These are phyloP conservation scores for Virgularia gustaviana DNA, from an alignment of 92 coral and sea anemone species.

Conservation along the genomic window DNA sequence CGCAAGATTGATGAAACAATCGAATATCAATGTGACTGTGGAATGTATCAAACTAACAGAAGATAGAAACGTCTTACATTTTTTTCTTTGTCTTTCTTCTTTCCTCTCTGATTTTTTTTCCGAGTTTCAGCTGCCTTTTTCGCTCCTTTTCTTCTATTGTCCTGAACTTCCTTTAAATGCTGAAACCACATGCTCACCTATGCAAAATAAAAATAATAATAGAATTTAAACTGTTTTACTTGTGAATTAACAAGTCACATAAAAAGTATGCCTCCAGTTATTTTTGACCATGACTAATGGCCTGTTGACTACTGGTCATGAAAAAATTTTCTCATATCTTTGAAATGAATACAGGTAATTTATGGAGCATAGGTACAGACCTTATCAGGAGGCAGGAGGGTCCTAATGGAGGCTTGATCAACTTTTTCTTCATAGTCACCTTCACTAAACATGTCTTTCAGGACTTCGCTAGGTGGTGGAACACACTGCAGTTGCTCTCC, in stretches of 20 bases:
- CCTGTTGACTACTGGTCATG: neutral
- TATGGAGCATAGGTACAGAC: slow-evolving; percentile 35
- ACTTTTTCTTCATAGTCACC: slow-evolving; percentile 47
- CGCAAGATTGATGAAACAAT: slow-evolving; percentile 2
- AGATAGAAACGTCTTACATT: slow-evolving; percentile 2
- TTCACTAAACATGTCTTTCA: slow-evolving; percentile 46
- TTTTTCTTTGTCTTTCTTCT: slow-evolving; percentile 28
- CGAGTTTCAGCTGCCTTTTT: slow-evolving; percentile 52
- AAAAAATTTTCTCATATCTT: neutral
- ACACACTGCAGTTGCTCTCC: slow-evolving; percentile 39
- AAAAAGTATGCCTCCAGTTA: neutral
- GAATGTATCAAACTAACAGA: slow-evolving; percentile 5
- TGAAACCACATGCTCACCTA: slow-evolving; percentile 36
- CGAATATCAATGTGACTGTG: neutral
- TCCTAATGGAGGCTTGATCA: slow-evolving; percentile 46
- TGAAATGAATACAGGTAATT: neutral
- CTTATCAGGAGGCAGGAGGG: slow-evolving; percentile 55
- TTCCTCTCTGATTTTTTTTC: slow-evolving; percentile 19
- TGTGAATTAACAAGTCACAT: neutral
- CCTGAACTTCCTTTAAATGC: slow-evolving; percentile 33
- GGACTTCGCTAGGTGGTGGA: slow-evolving; percentile 50
- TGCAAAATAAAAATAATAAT: neutral
- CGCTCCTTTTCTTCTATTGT: slow-evolving; percentile 33
- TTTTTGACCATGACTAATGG: no score
- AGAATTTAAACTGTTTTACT: neutral